phyloP scores from a whole-genome alignment of 2,888 invertebrate genomes.

The Eueremaeus valkanovi region DNA sequence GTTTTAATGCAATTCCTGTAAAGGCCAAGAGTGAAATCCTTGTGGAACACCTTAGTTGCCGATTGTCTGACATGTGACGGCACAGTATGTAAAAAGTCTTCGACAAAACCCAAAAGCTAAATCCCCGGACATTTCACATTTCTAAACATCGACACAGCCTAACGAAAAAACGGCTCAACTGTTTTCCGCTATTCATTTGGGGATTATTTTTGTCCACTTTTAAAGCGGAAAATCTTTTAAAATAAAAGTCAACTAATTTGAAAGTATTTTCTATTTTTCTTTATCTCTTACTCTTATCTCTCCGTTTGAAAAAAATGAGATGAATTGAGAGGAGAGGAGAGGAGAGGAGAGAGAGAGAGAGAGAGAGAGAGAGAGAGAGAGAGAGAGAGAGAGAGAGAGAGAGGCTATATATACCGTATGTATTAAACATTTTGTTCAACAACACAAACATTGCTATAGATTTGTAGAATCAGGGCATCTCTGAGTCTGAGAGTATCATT shows the following conservation, averaged over 20 bases:
- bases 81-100: conserved; percentile 8
- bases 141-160: background rate
- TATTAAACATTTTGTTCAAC: background rate
- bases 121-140: conserved; percentile 5
- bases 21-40: background rate
- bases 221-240: background rate
- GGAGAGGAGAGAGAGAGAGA: background rate
- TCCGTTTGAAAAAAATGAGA: no score
- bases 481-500: conserved; percentile 9
- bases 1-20: background rate
- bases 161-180: background rate
- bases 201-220: conserved; percentile 24
- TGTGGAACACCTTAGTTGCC: conserved; percentile 1
- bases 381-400: background rate
- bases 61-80: background rate
- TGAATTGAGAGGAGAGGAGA: no score
- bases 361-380: background rate
- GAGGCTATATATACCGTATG: background rate
- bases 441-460: background rate
- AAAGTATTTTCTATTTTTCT: background rate
- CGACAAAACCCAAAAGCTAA: background rate
- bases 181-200: background rate
- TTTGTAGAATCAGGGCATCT: background rate
- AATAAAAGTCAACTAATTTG: conserved; percentile 10
- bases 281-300: background rate